Evolutionary conservation across 2,888 invertebrate genomes (phyloP), one percentile per base, ranked within the genome.

Genomic region (Caenorhabditis sinica): DNA sequence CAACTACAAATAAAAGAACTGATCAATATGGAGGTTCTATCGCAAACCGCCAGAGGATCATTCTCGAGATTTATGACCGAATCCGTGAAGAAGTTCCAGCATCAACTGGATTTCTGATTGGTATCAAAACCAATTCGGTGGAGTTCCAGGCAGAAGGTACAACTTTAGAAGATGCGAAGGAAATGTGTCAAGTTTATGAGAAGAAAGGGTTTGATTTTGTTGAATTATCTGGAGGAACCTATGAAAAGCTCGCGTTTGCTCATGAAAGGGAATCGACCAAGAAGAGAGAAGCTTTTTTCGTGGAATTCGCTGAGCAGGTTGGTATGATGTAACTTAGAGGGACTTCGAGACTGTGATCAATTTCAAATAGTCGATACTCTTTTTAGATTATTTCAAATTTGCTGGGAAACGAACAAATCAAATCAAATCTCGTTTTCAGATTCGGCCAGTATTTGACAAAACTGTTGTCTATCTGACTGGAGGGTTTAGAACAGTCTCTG

Each of bases 151-250:
- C 79, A 11, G 73, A 86, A 23, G 90, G 90, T 43, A 81, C 89
- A 2, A 79, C 86, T 15, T 77, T 86, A 1, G 79, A 88, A 9
- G 90, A 90, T 56, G 89, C 90, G 0, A 81, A 81, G 33, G 76
- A 65, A 23, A 80, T 80, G 80, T 80, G 80, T 43, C 66, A 80
- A 28, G 80, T 72, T n/a, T 80, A 80, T 25, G 80, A 90, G 82
- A 75, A 87, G 20, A 77, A 61, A 20, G 90, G 90, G 6, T 88
- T 89, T 53, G 90, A 90, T 82, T 90, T 90, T 63, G 88, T 90
- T 15, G 90, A 90, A 63, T 28, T 90, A 17, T 90, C 90, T 11
- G 90, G 90, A n/a, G 90, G 90, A 56, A 90, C 89, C 0, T 86
- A 83, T 40, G 90, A 90, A 69, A 89, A 88, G 20, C 60, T 86